Evolutionary conservation across 2,113 vertebrate genomes (phyloP), one percentile per base, ranked within the genome.

Genomic region (Rhadina sibilatrix): DNA sequence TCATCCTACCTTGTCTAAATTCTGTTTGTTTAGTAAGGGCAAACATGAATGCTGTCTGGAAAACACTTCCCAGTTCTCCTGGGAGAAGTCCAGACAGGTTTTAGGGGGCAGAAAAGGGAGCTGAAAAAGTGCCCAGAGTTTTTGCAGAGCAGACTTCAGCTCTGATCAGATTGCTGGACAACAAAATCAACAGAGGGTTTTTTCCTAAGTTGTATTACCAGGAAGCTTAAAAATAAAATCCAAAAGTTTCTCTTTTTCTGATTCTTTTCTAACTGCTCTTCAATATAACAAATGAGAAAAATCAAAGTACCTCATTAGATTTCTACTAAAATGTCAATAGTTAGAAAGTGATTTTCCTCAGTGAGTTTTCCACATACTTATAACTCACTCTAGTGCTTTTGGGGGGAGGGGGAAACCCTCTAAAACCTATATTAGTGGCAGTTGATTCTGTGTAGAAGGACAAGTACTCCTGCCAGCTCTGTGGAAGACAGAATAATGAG

Each of bases 281-380:
- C 65, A n/a, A 60, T 23, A 28, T 3, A 84, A 68, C 44, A 24
- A 38, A 64, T 3, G 20, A 87, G 40, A 72, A 91, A 94, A 85
- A 71, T 27, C 53, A 46, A 90, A 72, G 65, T 52, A 57, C 5
- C 40, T 95, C 50, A 80, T 91, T 80, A 91, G 66, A 83, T 78
- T 53, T 44, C 63, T 79, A 71, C 23, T 82, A 61, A 89, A 97
- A 96, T 61, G n/a, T 84, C 93, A 85, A 53, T 52, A 87, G 49
- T 46, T 76, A 87, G 81, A 92, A 89, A 89, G 42, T 28, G n/a
- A 71, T 96, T 89, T 93, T 95, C 74, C n/a, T 46, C 31, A 44
- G 47, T 70, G 78, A 70, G 31, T 87, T 95, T 87, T 76, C 42
- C 84, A 59, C 24, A 24, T 15, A 53, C 37, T 91, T 83, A 6